Conservation (phyloP, 2,113 vertebrate genomes). For the Grammomys dolichurus region DNA sequence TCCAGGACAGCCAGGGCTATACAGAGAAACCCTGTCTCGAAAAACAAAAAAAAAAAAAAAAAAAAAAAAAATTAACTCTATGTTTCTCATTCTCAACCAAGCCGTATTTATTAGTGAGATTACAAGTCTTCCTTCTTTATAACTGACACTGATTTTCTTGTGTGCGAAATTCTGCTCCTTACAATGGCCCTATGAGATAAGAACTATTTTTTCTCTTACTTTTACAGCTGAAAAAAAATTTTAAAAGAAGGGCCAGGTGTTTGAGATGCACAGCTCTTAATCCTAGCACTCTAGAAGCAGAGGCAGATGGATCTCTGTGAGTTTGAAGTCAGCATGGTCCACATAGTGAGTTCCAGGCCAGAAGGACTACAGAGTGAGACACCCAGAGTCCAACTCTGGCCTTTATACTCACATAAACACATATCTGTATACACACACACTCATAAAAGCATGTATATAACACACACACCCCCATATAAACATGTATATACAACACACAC, state of each 20-base stretch:
- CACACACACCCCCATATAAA: neutral
- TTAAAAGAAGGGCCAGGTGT: neutral
- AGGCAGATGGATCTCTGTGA: neutral
- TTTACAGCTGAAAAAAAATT: conserved; percentile 51
- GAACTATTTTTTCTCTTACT: conserved; percentile 38
- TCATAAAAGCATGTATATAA: neutral
- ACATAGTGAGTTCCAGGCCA: neutral
- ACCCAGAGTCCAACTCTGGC: neutral
- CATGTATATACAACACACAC: neutral
- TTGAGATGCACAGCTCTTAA: neutral
- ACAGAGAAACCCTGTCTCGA: too few species aligned
- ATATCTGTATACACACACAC: neutral
- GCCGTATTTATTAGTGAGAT: neutral
- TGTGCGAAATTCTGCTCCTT: conserved; percentile 14
- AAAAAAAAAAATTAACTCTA: neutral
- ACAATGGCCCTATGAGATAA: conserved; percentile 36
- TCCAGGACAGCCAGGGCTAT: too few species aligned
- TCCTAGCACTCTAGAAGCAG: neutral
- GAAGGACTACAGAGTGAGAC: neutral
- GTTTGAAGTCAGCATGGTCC: neutral
- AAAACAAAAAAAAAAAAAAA: too few species aligned
- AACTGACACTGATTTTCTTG: neutral
- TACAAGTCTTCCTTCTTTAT: conserved; percentile 6
- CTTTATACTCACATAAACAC: neutral
- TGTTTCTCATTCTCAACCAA: conserved; percentile 34